Percentiles rank a stretch among this genome's conserved stretches.
These are phyloP conservation scores for Bucorvus abyssinicus DNA, from an alignment of 2,797 vertebrate species.

Conservation along the genomic window DNA sequence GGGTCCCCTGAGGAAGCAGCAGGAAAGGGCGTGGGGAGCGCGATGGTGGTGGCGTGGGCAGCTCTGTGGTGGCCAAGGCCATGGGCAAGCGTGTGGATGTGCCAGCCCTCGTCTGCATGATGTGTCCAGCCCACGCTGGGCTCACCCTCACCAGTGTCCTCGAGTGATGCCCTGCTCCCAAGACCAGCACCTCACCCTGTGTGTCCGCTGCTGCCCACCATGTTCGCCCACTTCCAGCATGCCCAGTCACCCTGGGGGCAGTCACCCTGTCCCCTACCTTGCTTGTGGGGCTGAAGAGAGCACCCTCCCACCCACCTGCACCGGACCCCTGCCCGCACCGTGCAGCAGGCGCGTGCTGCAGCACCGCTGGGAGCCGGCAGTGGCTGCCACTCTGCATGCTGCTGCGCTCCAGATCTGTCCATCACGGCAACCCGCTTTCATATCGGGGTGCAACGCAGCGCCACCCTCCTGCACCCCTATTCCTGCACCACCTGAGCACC, in stretches of 20 bases:
- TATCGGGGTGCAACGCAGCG: neutral
- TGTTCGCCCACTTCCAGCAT: neutral
- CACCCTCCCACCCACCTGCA: too few relatives aligned
- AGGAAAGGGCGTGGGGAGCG: neutral
- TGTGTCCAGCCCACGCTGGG: neutral
- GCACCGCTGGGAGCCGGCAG: neutral
- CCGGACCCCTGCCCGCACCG: neutral
- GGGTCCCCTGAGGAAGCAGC: too few relatives aligned
- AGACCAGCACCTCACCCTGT: neutral
- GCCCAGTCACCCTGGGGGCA: too few relatives aligned
- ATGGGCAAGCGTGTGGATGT: fast-evolving
- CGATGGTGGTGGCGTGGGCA: neutral
- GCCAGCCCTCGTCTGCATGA: neutral
- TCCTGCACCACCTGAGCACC: fast-evolving
- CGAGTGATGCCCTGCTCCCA: neutral
- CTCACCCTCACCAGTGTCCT: neutral
- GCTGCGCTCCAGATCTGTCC: neutral
- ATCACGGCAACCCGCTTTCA: neutral
- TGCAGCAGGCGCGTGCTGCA: neutral
- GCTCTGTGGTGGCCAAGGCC: neutral
- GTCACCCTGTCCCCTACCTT: too few relatives aligned
- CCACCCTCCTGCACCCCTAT: neutral
- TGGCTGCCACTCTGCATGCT: neutral
- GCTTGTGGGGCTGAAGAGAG: neutral
- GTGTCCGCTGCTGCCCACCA: neutral